phyloP scores from a whole-genome alignment of 2,113 vertebrate species.

The Syrrhaptes paradoxus region DNA sequence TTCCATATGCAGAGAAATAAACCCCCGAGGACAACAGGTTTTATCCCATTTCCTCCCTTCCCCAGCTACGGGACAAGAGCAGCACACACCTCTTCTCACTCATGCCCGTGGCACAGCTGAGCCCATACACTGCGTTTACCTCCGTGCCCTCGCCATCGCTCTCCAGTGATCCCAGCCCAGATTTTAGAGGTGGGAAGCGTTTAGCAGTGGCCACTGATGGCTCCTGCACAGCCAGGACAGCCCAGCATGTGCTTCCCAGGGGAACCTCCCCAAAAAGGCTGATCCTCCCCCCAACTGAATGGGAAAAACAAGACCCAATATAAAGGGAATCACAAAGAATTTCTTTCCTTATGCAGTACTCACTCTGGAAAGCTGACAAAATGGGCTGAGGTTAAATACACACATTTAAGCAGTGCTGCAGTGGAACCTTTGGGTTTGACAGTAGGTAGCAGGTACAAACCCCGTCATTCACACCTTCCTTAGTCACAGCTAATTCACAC shows the following conservation, averaged over 20 bases:
- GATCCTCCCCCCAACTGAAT: background rate
- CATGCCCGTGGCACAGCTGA: accelerated
- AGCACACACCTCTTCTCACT: accelerated
- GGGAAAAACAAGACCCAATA: background rate
- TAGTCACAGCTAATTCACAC: accelerated
- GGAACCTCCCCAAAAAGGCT: background rate
- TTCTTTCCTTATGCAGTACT: background rate
- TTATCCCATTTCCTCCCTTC: background rate
- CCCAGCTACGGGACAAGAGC: background rate
- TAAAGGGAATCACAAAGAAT: background rate
- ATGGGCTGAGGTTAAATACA: background rate
- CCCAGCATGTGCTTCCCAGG: background rate
- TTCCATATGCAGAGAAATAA: conserved; percentile 12
- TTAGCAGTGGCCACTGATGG: background rate
- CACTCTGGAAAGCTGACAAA: background rate
- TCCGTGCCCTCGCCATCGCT: accelerated
- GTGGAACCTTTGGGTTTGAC: background rate
- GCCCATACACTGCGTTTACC: background rate
- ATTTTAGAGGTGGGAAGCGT: background rate
- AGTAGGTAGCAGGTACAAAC: background rate
- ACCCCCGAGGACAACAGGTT: background rate
- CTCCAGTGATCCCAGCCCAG: background rate
- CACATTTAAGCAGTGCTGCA: background rate
- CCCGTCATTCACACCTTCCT: background rate
- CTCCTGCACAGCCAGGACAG: background rate